A percentile compares a stretch with the other conserved stretches of the same genome.
Evolutionary conservation across 2,888 invertebrate species (phyloP).

Genomic region (Erynnis tages): DNA sequence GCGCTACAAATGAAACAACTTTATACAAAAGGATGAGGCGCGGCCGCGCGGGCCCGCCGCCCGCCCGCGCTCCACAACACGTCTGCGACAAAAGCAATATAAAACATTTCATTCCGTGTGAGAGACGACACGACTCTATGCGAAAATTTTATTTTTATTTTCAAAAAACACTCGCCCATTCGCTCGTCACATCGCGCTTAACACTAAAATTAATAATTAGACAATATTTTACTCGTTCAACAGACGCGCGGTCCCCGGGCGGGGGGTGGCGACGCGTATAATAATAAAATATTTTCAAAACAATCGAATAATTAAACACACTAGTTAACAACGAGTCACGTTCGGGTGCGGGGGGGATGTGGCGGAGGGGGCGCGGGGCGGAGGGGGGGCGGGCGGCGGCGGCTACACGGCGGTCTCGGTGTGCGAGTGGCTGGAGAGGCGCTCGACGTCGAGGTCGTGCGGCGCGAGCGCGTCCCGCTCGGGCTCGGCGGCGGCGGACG

Average conservation of each 20-base stretch:
- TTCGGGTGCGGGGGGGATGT: constrained; percentile 57
- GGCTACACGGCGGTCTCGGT: constrained; percentile 95
- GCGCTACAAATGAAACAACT: constrained; percentile 64
- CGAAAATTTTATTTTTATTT: constrained; percentile 69
- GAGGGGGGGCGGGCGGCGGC: constrained; percentile 34
- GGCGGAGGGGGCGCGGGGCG: constrained; percentile 35
- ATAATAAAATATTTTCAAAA: constrained; percentile 82
- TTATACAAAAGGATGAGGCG: constrained; percentile 62
- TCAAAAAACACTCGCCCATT: constrained; percentile 79
- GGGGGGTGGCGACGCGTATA: constrained; percentile 72
- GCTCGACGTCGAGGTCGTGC: constrained; percentile 95
- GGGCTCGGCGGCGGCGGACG: constrained; percentile 91
- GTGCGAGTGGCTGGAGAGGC: constrained; percentile 95
- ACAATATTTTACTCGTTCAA: constrained; percentile 81
- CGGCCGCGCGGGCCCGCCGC: constrained; percentile 43
- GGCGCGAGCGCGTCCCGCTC: constrained; percentile 88
- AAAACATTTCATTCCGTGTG: constrained; percentile 80
- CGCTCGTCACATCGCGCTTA: constrained; percentile 80
- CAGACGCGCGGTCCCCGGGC: constrained; percentile 81
- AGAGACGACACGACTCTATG: constrained; percentile 78
- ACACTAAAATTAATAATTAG: constrained; percentile 81
- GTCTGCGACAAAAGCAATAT: constrained; percentile 75
- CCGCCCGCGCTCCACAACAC: constrained; percentile 47
- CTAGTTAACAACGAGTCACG: constrained; percentile 80
- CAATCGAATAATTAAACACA: constrained; percentile 82